Evolutionary conservation across 2,888 invertebrate species (phyloP), one percentile per base, ranked within the genome.

Genomic region (Chironomus tentans): DNA sequence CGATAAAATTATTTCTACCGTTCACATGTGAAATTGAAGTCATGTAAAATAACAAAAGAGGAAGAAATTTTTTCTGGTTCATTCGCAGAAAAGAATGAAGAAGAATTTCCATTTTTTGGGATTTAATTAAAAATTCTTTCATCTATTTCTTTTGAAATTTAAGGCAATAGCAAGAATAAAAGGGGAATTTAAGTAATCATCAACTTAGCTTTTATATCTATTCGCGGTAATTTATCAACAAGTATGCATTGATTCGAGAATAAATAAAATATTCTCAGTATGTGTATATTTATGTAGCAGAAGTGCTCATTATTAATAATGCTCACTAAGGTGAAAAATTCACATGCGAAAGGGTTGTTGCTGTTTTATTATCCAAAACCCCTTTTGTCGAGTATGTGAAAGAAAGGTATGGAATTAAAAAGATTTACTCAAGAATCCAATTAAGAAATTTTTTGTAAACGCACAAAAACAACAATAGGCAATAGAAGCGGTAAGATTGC

Each of bases 1-100:
- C 22, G 12, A 70, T 70, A 12, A 18, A 70, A 70, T 70, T 70
- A 70, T 70, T 69, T 69, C 21, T 46, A 70, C 46, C 47, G 47
- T 70, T 70, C 28, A 4, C 70, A 56, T 38, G 10, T 38, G 38
- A 38, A 38, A 38, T 15, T 56, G 18, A 56, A 15, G 65, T 13
- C 65, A 24, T 65, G 12, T 18, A 62, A 22, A 7, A 18, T 18
- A 62, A 62, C 62, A 65, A 65, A 65, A 22, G 65, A 65, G 12
- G 65, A 56, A 22, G 65, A 65, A 62, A 65, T 21, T 24, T 65
- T 65, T 22, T 65, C 65, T 56, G 56, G 56, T 56, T 56, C 56
- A 56, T 38, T 38, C 38, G 10, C 38, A 38, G 18, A 12, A 56
- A 56, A 56, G n/a, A 56, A 15, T 56, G 1, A 50, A 50, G 4